Evolutionary conservation across 2,113 vertebrate species (phyloP).

Genomic region (Heterocephalus glaber): DNA sequence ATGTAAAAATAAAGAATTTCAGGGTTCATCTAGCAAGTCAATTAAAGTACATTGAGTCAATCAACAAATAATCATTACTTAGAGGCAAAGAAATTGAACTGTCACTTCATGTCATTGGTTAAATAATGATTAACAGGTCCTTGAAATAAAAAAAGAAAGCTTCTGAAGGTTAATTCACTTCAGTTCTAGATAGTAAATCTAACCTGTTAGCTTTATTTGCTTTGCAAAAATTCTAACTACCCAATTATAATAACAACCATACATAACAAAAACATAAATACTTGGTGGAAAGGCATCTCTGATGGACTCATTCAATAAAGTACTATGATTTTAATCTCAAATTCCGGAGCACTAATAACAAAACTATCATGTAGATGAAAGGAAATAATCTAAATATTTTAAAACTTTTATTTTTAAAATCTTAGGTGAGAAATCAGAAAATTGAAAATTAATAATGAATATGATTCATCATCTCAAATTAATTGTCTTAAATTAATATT

Average conservation of each 20-base stretch:
- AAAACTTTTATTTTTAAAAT: constrained; percentile 14
- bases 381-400: background rate
- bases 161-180: constrained; percentile 18
- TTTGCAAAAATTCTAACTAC: background rate
- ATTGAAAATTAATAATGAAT: background rate
- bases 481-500: background rate
- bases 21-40: constrained; percentile 37
- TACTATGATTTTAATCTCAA: background rate
- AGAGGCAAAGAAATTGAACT: constrained; percentile 59
- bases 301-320: background rate
- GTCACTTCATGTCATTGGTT: constrained; percentile 31
- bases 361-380: background rate
- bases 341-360: background rate
- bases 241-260: background rate
- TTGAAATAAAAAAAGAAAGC: constrained; percentile 7
- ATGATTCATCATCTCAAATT: background rate
- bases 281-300: background rate
- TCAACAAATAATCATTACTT: constrained; percentile 62
- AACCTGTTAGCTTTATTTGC: background rate
- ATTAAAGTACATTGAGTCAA: constrained; percentile 50
- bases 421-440: background rate
- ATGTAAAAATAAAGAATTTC: background rate
- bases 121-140: constrained; percentile 42
- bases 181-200: background rate
- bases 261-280: background rate